These are phyloP conservation scores for Anguilla marmorata DNA, from an alignment of 2,797 vertebrate genomes.

Conservation along the genomic window DNA sequence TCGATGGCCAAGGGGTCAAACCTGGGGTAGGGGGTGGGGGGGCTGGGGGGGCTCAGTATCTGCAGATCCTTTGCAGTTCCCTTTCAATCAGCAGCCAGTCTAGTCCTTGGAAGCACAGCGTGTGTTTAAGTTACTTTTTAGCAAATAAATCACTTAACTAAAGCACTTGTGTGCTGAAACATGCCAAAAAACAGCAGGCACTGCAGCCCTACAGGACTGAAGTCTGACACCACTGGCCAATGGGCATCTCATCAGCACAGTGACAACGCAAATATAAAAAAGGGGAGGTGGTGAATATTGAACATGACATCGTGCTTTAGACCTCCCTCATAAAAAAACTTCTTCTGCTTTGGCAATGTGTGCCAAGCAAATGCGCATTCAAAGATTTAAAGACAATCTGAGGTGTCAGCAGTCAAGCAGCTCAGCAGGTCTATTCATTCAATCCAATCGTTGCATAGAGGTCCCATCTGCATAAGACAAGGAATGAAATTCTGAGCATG, in stretches of 20 bases:
- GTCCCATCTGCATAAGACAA: neutral
- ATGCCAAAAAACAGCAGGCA: neutral
- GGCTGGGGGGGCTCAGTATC: too few relatives aligned
- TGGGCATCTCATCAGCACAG: neutral
- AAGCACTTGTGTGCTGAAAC: neutral
- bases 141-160: neutral
- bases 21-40: too few relatives aligned
- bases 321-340: neutral
- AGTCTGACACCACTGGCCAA: neutral
- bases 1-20: neutral
- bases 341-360: neutral
- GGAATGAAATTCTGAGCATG: constrained; percentile 5
- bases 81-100: too few relatives aligned
- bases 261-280: neutral
- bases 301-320: neutral
- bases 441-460: neutral
- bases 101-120: too few relatives aligned
- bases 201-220: neutral
- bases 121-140: too few relatives aligned
- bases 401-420: neutral
- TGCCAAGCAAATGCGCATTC: neutral
- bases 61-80: too few relatives aligned
- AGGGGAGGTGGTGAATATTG: neutral
- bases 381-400: neutral
- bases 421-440: neutral